Conservation (phyloP, 2,888 invertebrate genomes). For the Mactromeris polynyma region DNA sequence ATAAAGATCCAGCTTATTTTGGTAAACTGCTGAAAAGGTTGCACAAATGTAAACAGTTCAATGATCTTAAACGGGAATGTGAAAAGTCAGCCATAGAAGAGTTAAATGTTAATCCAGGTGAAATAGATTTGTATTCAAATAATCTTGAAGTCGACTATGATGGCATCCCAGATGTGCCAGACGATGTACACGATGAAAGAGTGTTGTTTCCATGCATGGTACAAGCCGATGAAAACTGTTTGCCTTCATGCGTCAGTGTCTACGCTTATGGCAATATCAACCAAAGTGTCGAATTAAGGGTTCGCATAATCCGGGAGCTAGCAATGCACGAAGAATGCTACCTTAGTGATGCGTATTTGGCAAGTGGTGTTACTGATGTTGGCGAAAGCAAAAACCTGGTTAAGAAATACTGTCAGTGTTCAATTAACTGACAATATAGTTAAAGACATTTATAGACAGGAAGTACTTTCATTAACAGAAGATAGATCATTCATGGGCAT, state of each 20-base stretch:
- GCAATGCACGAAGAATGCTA: constrained; percentile 24
- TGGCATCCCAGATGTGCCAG: no score
- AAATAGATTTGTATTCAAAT: no score
- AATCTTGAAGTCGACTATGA: no score
- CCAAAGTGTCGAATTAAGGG: constrained; percentile 46
- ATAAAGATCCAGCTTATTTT: no score
- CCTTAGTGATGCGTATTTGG: constrained; percentile 35
- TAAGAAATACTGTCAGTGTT: constrained; percentile 9
- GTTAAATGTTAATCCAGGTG: no score
- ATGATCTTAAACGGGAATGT: no score
- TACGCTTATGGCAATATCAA: constrained; percentile 37
- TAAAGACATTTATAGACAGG: constrained; percentile 17
- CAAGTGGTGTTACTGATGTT: neutral
- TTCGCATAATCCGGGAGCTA: constrained; percentile 48
- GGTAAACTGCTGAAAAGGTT: no score
- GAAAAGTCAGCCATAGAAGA: no score
- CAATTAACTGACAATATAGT: neutral
- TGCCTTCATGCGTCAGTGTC: constrained; percentile 57
- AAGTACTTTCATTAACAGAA: constrained; percentile 19
- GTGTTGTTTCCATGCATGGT: neutral
- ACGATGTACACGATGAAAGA: no score
- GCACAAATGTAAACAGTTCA: no score
- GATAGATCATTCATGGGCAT: constrained; percentile 28
- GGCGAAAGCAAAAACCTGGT: neutral
- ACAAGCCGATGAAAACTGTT: constrained; percentile 58